phyloP scores from a whole-genome alignment of 2,888 invertebrate species.

The Aphodius sticticus region DNA sequence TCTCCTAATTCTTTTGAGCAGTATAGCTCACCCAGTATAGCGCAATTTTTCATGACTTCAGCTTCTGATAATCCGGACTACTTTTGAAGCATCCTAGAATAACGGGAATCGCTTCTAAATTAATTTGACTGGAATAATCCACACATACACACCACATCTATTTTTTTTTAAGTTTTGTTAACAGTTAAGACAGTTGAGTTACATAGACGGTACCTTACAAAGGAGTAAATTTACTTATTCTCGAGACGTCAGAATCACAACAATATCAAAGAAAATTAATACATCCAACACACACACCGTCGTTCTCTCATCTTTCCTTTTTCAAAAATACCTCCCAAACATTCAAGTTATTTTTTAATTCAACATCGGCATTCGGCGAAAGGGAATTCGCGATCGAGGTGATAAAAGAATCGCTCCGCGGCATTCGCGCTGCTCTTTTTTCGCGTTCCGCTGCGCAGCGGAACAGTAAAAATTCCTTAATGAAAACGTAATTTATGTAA shows the following conservation, averaged over 20 bases:
- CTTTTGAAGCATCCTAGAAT: no score
- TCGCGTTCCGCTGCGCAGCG: background rate
- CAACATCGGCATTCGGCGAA: background rate
- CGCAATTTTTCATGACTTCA: no score
- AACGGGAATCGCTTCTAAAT: no score
- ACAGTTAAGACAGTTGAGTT: no score
- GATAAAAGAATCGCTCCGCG: slow-evolving; percentile 6
- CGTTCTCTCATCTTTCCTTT: background rate
- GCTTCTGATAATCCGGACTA: no score
- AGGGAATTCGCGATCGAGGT: slow-evolving; percentile 10
- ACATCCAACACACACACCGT: background rate
- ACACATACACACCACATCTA: no score
- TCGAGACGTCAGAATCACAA: background rate
- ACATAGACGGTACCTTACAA: no score
- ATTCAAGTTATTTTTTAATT: background rate
- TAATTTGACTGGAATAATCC: no score
- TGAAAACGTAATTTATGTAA: slow-evolving; percentile 38
- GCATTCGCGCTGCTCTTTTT: background rate
- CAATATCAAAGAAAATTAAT: background rate
- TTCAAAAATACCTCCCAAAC: background rate
- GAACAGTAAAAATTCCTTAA: slow-evolving; percentile 29
- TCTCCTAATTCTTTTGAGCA: no score
- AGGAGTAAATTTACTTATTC: no score
- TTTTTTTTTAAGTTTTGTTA: no score
- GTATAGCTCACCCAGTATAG: no score